phyloP scores from a whole-genome alignment of 2,113 vertebrate species.

The Dicentrarchus labrax region DNA sequence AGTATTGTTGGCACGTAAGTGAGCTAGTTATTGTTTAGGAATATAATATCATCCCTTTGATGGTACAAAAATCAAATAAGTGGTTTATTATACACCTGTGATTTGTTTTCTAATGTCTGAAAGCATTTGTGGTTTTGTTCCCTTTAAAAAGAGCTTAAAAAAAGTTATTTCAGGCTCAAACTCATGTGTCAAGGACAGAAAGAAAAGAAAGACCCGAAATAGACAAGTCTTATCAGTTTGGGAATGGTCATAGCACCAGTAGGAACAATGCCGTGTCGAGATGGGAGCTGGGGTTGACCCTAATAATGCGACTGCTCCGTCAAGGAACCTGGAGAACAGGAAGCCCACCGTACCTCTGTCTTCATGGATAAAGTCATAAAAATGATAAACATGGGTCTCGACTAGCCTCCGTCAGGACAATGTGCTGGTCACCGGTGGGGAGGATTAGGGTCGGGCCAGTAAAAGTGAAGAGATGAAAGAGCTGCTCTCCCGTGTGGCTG shows the following conservation, averaged over 20 bases:
- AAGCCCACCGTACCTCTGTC: slow-evolving; percentile 81
- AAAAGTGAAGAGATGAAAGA: slow-evolving; percentile 77
- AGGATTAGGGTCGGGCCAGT: slow-evolving; percentile 65
- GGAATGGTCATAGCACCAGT: slow-evolving; percentile 76
- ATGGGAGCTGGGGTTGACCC: slow-evolving; percentile 77
- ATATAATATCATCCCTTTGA: slow-evolving; percentile 16
- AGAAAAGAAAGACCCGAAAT: slow-evolving; percentile 74
- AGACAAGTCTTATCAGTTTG: slow-evolving; percentile 83
- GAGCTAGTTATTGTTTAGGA: slow-evolving; percentile 30
- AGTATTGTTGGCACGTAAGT: slow-evolving; percentile 22
- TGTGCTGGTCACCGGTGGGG: slow-evolving; percentile 54
- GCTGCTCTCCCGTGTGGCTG: slow-evolving; percentile 53
- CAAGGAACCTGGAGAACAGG: slow-evolving; percentile 80
- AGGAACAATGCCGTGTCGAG: slow-evolving; percentile 78
- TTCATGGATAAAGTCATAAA: slow-evolving; percentile 87
- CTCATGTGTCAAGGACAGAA: slow-evolving; percentile 70
- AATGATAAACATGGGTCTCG: slow-evolving; percentile 84
- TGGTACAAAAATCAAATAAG: not conserved
- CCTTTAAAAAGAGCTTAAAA: slow-evolving; percentile 27
- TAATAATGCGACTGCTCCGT: slow-evolving; percentile 80
- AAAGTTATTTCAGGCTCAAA: slow-evolving; percentile 56
- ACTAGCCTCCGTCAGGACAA: slow-evolving; percentile 79
- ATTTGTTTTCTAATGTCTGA: not conserved
- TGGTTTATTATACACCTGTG: not conserved
- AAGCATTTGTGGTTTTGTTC: slow-evolving; percentile 4